Conservation (phyloP, 2,888 invertebrate genomes). For the Phrixothrix hirtus region DNA sequence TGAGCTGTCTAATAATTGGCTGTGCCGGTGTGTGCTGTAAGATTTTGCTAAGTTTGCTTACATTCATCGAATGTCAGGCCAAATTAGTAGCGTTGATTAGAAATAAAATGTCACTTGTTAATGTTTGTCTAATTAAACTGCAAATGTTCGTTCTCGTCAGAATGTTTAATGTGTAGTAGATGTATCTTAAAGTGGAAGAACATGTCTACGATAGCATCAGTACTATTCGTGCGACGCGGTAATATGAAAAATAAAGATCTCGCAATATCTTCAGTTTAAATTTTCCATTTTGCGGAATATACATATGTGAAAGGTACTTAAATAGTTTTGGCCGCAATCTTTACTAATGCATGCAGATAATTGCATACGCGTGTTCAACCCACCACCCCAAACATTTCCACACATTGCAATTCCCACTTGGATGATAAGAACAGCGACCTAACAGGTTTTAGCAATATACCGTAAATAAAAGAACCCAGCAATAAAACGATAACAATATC, state of each 20-base stretch:
- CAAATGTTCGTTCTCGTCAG: background rate
- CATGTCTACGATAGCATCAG: constrained; percentile 20
- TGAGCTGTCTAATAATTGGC: no score
- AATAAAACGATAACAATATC: constrained; percentile 38
- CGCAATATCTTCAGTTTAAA: no score
- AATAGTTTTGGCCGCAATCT: constrained; percentile 10
- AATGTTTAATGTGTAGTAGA: constrained; percentile 6
- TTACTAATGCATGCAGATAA: constrained; percentile 26
- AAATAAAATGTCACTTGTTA: no score
- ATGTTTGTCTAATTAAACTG: no score
- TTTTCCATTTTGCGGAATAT: constrained; percentile 11
- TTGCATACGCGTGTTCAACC: constrained; percentile 24
- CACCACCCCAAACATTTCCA: constrained; percentile 25
- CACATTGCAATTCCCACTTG: constrained; percentile 29
- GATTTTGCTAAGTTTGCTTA: no score
- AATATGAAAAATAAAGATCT: constrained; percentile 4
- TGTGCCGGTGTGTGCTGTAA: no score
- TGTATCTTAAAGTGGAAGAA: constrained; percentile 26
- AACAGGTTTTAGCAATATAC: constrained; percentile 31
- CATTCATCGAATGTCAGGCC: no score
- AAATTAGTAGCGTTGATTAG: no score
- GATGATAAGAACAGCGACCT: constrained; percentile 24
- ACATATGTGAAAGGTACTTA: constrained; percentile 17
- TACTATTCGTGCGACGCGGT: constrained; percentile 4
- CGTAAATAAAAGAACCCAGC: constrained; percentile 29